Conservation (phyloP, 2,113 vertebrate genomes). For the Typhlomys cinereus region DNA sequence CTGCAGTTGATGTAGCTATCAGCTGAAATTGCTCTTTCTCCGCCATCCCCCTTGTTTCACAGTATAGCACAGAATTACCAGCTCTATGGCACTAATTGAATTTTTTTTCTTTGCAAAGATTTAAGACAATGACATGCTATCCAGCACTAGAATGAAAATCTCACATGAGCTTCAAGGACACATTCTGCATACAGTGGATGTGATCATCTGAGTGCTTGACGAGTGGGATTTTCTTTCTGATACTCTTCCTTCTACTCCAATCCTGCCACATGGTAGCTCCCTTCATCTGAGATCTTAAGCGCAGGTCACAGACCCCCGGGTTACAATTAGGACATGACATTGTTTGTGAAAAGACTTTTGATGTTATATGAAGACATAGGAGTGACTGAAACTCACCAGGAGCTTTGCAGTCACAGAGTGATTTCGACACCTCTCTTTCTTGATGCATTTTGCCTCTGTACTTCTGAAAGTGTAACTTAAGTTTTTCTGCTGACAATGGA, state of each 20-base stretch:
- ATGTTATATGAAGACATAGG: neutral
- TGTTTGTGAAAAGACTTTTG: neutral
- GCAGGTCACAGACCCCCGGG: neutral
- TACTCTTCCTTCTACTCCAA: neutral
- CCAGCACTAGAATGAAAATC: constrained; percentile 65
- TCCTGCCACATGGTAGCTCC: neutral
- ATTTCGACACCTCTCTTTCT: neutral
- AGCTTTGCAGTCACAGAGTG: neutral
- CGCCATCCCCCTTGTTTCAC: constrained; percentile 73
- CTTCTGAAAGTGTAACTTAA: neutral
- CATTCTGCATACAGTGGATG: constrained; percentile 51
- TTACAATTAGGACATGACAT: neutral
- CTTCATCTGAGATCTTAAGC: neutral
- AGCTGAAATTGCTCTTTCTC: constrained; percentile 84
- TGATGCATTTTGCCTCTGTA: neutral
- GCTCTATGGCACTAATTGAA: constrained; percentile 79
- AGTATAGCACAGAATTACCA: constrained; percentile 71
- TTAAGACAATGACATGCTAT: constrained; percentile 69
- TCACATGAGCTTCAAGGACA: constrained; percentile 61
- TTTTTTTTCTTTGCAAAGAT: constrained; percentile 78
- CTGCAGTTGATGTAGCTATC: constrained; percentile 83
- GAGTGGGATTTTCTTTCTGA: neutral
- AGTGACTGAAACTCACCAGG: neutral
- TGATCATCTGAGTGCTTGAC: constrained; percentile 39
- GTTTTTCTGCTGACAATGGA: neutral